Evolutionary conservation across 30 jellyfish, hydroid and myxozoan species (phyloP), one percentile per base, ranked within the genome.

Genomic region (Pelagia noctiluca): DNA sequence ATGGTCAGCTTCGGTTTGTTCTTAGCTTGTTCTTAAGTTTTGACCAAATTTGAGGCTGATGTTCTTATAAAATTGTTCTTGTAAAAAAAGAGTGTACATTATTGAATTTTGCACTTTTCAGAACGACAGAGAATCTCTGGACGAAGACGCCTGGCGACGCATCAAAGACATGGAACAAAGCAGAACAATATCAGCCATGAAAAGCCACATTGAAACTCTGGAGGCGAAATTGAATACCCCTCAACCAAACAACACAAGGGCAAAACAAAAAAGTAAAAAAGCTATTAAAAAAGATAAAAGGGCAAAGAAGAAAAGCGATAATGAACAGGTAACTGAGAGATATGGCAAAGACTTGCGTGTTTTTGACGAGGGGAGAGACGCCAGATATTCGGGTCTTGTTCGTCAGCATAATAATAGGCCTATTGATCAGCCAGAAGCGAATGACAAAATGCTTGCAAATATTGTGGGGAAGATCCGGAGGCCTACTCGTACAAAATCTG

Each of bases 111-210:
- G n/a, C n/a, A 42, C 16, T 16, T 42, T 42, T 42, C 57, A 42
- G 57, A 16, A 8, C 57, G 12, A 5, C 8, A 42, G 57, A 42
- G 57, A 42, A 42, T 10, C 16, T 52, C 21, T 32, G 25, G 92
- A 82, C 32, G 92, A 82, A 37, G 92, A 82, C 22, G 35, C 74
- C 35, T 70, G 92, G 92, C 52, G 76, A 10, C 85, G 92, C 16
- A 32, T 82, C 22, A 54, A 71, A 35, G 37, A 68, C 61, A 82
- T 82, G 92, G 92, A 82, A 53, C 92, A 82, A 48, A 50, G 86
- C 26, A 82, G 92, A 38, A 57, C 63, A 30, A 82, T 82, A 0
- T 69, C 92, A 0, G 92, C 92, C 23, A 64, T 82, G 92, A 52
- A 82, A 38, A 82, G 37, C 30, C 92, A 82, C 76, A 82, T 82